Base-by-base conservation (phyloP, 2,888 invertebrate genomes). In the Laothoe populi region DNA sequence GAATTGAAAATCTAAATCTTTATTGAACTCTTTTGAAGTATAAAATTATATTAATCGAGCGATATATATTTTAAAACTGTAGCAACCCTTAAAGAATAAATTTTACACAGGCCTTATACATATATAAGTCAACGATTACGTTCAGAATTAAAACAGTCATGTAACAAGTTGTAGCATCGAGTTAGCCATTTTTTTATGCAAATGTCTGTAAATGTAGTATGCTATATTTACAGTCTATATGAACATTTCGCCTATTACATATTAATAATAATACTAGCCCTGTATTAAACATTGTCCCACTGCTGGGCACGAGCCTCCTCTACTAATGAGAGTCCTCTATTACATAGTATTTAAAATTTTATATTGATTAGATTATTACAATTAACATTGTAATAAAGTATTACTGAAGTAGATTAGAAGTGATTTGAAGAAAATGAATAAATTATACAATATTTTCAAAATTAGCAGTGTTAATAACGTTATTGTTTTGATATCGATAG, bases 171-270 rank as follows among this genome's bases (percentile, higher is more conserved):
- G 35, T 53, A 53, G 45, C 45, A 10, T 11, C 11, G 16, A 59
- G 44, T 59, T 59, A 19, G 53, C 19, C 19, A 31, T 45, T 59
- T 45, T 45, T 59, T 59, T 26, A 59, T 59, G 59, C 45, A 59
- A 59, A 59, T 59, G 42, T 59, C 26, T 45, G 21, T 21, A 45
- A n/a, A 19, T 26, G 16, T 8, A 13, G 38, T 5, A 10, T 31
- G 31, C 16, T 10, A 19, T 16, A 53, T 49, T 24, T n/a, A n/a
- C 7, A 10, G 53, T 35, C 3, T 19, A 31, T 19, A 19, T 35
- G 31, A 31, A n/a, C 26, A 31, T 23, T n/a, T n/a, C n/a, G n/a
- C n/a, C n/a, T n/a, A n/a, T n/a, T n/a, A n/a, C n/a, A n/a, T n/a
- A n/a, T n/a, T n/a, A n/a, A n/a, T n/a, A n/a, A n/a, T n/a, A n/a